Conservation (phyloP, 64 coral and sea anemone species). For the Stylophora pistillata region DNA sequence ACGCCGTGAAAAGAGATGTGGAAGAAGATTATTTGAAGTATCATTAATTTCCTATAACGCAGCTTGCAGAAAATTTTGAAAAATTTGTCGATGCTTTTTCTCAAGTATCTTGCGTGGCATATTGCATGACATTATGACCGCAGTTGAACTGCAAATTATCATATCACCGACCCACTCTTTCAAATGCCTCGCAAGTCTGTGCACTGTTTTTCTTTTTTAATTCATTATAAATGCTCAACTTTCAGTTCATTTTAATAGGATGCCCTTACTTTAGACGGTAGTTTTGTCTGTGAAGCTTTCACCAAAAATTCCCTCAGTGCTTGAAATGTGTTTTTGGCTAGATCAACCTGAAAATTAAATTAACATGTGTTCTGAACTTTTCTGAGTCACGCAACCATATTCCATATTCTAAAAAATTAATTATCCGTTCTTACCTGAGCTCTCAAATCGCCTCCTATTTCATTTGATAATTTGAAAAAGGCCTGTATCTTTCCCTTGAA, state of each 20-base stretch:
- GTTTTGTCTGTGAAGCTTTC: slow-evolving; percentile 37
- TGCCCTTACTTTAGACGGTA: slow-evolving; percentile 48
- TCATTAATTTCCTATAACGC: too few relatives aligned
- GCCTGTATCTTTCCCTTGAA: slow-evolving; percentile 53
- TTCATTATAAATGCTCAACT: background rate
- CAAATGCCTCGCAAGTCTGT: background rate
- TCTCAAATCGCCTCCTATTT: slow-evolving; percentile 75
- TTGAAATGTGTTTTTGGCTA: slow-evolving; percentile 63
- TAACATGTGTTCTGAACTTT: background rate
- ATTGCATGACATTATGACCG: background rate
- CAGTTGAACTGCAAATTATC: background rate
- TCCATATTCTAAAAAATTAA: background rate
- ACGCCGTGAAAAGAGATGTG: too few relatives aligned
- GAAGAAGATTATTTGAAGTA: too few relatives aligned
- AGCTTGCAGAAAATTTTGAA: too few relatives aligned
- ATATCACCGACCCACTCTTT: background rate
- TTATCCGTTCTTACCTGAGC: slow-evolving; percentile 27
- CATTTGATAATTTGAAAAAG: slow-evolving; percentile 64
- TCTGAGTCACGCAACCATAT: background rate
- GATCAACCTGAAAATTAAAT: slow-evolving; percentile 45
- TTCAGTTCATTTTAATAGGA: background rate
- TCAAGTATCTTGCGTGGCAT: background rate
- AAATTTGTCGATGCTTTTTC: too few relatives aligned
- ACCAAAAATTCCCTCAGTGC: slow-evolving; percentile 62
- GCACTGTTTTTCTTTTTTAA: background rate